A percentile compares a stretch with the other conserved stretches of the same genome.
phyloP scores from a whole-genome alignment of 2,797 vertebrate genomes.

The Microctenopoma steveboyesi region DNA sequence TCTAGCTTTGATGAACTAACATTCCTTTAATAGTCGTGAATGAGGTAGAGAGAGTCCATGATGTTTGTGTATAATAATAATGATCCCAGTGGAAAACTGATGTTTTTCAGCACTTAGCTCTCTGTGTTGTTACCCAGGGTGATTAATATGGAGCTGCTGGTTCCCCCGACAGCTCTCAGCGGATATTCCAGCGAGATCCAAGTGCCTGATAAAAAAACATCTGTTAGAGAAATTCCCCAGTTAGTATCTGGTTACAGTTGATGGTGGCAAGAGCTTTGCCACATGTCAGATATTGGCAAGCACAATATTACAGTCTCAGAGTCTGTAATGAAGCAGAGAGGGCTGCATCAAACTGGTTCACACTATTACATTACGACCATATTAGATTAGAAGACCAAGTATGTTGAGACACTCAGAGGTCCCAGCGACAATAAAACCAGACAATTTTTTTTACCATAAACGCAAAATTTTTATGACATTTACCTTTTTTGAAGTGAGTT shows the following conservation, averaged over 20 bases:
- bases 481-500: neutral
- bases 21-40: slow-evolving; percentile 25
- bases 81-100: slow-evolving; percentile 19
- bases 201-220: slow-evolving; percentile 12
- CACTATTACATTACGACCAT: neutral
- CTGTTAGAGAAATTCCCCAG: slow-evolving; percentile 12
- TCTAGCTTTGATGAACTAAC: slow-evolving; percentile 41
- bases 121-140: slow-evolving; percentile 3
- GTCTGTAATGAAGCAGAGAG: slow-evolving; percentile 1
- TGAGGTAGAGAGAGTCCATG: slow-evolving; percentile 2
- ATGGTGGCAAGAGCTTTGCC: slow-evolving; percentile 7
- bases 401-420: neutral
- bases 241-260: slow-evolving; percentile 2
- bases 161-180: slow-evolving; percentile 1
- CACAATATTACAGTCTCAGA: slow-evolving; percentile 11
- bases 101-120: slow-evolving; percentile 19
- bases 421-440: neutral
- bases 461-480: neutral
- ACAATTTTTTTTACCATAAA: neutral
- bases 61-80: slow-evolving; percentile 6
- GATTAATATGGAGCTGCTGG: slow-evolving; percentile 1
- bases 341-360: neutral
- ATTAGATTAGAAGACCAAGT: neutral
- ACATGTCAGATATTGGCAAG: slow-evolving; percentile 31
- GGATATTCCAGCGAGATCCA: slow-evolving; percentile 26